Conservation (phyloP, 2,888 invertebrate species). For the Oxyteleia sp. region DNA sequence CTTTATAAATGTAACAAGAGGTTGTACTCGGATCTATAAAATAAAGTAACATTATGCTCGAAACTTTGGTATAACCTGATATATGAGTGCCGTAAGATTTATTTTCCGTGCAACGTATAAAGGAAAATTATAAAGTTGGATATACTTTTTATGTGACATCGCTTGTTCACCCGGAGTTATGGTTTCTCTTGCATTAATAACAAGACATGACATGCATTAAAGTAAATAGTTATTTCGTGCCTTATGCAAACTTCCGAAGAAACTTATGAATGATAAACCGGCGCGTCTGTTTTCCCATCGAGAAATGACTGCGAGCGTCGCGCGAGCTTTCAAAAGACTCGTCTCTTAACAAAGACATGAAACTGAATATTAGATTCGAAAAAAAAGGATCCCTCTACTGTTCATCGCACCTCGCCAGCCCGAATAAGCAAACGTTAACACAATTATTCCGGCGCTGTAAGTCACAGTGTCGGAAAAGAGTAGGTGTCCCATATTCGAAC, state of each 20-base stretch:
- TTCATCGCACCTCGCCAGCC: too few species aligned
- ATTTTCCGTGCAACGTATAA: constrained; percentile 46
- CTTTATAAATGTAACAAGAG: constrained; percentile 28
- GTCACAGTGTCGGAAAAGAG: too few species aligned
- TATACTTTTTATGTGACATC: constrained; percentile 61
- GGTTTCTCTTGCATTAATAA: constrained; percentile 59
- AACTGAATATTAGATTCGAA: constrained; percentile 10
- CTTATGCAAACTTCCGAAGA: constrained; percentile 49
- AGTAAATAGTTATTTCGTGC: constrained; percentile 55
- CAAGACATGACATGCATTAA: constrained; percentile 53
- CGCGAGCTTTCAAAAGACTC: constrained; percentile 17
- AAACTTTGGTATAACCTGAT: constrained; percentile 54
- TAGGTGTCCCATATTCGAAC: too few species aligned
- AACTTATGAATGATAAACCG: constrained; percentile 57
- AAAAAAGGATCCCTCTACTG: too few species aligned
- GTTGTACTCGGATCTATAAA: constrained; percentile 41
- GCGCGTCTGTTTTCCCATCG: constrained; percentile 24
- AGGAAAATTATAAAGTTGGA: constrained; percentile 66
- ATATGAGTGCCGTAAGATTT: constrained; percentile 54
- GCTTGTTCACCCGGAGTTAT: constrained; percentile 34
- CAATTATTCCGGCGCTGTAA: too few species aligned
- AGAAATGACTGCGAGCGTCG: constrained; percentile 10
- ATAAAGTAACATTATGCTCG: constrained; percentile 42
- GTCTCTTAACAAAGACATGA: constrained; percentile 8
- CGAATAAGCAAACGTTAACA: too few species aligned